A percentile compares a stretch with the other conserved stretches of the same genome.
These are phyloP conservation scores for Cyaniris semiargus DNA, from an alignment of 2,888 invertebrate species.

Conservation along the genomic window DNA sequence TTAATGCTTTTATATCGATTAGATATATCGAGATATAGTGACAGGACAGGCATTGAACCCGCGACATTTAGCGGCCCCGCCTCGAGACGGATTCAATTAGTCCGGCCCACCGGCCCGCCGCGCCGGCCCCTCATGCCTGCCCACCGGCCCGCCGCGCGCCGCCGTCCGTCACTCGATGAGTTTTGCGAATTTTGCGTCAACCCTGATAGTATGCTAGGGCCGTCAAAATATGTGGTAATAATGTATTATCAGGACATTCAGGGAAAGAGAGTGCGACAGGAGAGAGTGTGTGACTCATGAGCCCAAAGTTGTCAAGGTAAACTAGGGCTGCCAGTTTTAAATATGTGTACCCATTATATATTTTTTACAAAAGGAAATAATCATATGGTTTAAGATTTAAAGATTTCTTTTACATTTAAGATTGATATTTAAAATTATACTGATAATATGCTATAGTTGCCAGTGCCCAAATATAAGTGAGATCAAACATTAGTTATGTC, in stretches of 20 bases:
- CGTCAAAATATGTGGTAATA: not conserved
- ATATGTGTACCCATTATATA: not conserved
- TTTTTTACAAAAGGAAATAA: not conserved
- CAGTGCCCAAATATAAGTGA: not conserved
- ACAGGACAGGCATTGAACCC: constrained; percentile 49
- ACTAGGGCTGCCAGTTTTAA: not conserved
- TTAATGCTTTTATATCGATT: constrained; percentile 7
- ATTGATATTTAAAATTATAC: not conserved
- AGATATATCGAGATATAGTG: constrained; percentile 21
- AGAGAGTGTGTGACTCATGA: too few species aligned
- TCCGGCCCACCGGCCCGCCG: constrained; percentile 53
- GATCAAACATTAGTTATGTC: not conserved
- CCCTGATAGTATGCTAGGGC: not conserved
- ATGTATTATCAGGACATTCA: too few species aligned
- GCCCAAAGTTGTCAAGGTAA: not conserved
- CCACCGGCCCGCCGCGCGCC: constrained; percentile 40
- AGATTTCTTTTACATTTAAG: too few species aligned
- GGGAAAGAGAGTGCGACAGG: too few species aligned
- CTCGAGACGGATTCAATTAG: constrained; percentile 63
- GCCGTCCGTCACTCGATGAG: not conserved
- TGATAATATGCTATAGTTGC: not conserved
- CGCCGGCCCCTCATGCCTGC: constrained; percentile 53
- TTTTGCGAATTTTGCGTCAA: not conserved
- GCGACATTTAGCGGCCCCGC: constrained; percentile 61
- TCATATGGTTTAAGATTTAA: not conserved